Evolutionary conservation across 2,888 invertebrate genomes (phyloP).

Genomic region (Macaria liturata): DNA sequence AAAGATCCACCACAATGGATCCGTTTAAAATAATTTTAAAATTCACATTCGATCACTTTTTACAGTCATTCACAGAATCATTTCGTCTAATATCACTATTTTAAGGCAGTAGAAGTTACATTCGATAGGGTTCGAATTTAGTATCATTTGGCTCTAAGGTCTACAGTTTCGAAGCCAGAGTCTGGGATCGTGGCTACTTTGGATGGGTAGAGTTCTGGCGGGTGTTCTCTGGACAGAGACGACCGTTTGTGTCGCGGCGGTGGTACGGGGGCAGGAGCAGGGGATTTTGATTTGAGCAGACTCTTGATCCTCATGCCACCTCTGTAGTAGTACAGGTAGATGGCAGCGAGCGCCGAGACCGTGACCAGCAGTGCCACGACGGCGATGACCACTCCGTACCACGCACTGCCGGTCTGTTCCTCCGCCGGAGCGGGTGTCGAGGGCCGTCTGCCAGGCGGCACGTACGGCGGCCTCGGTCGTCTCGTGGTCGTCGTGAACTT

Average conservation of each 20-base stretch:
- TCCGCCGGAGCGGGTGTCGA: conserved; percentile 69
- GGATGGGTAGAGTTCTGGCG: conserved; percentile 63
- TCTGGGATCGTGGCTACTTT: conserved; percentile 66
- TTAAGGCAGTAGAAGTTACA: conserved; percentile 34
- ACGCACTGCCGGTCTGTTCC: conserved; percentile 71
- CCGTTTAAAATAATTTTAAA: conserved; percentile 13
- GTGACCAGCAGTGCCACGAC: conserved; percentile 86
- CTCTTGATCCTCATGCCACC: conserved; percentile 87
- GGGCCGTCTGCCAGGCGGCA: conserved; percentile 69
- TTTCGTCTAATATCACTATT: conserved; percentile 42
- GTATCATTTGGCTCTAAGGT: conserved; percentile 62
- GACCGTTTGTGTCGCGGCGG: conserved; percentile 72
- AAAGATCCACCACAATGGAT: conserved; percentile 29
- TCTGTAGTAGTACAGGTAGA: conserved; percentile 91
- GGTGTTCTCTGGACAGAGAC: conserved; percentile 67
- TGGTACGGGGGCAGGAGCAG: conserved; percentile 65
- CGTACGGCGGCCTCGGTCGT: conserved; percentile 72
- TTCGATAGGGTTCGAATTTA: conserved; percentile 10
- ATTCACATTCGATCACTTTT: conserved; percentile 35
- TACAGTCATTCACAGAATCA: conserved; percentile 38
- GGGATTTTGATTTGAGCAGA: conserved; percentile 79
- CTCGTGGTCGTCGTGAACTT: conserved; percentile 69
- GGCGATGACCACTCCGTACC: conserved; percentile 85
- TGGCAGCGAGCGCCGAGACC: conserved; percentile 84
- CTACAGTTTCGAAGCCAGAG: conserved; percentile 77